Evolutionary conservation across 2,797 vertebrate species (phyloP).

Genomic region (Epinephelus coioides): DNA sequence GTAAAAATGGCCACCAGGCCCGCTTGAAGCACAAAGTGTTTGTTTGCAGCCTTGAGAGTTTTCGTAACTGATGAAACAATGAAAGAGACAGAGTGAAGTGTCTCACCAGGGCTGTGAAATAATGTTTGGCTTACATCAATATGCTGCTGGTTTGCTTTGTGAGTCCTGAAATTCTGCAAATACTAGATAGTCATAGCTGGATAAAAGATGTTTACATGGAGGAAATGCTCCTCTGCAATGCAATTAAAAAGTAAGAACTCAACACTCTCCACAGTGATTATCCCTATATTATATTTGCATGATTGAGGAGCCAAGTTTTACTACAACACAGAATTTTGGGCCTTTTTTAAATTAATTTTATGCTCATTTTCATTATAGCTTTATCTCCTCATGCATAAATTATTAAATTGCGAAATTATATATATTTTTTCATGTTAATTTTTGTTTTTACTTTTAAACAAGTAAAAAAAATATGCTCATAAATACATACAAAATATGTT

Average conservation of each 20-base stretch:
- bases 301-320: slow-evolving; percentile 8
- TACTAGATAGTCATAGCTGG: neutral
- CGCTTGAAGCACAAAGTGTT: slow-evolving; percentile 34
- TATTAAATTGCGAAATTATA: too few species aligned
- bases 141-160: slow-evolving; percentile 17
- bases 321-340: neutral
- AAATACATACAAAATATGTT: too few species aligned
- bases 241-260: neutral
- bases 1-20: slow-evolving; percentile 23
- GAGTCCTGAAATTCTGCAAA: slow-evolving; percentile 7
- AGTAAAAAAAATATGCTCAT: too few species aligned
- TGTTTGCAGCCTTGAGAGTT: slow-evolving; percentile 44
- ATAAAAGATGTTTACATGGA: slow-evolving; percentile 20
- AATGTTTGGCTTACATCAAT: slow-evolving; percentile 31
- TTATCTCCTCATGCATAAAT: neutral
- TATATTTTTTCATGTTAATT: too few species aligned
- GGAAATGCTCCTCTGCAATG: slow-evolving; percentile 15
- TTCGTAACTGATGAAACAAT: slow-evolving; percentile 32
- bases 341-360: neutral
- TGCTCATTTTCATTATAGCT: neutral
- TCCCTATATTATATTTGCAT: slow-evolving; percentile 2
- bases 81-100: slow-evolving; percentile 9
- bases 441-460: too few species aligned
- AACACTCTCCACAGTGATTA: neutral
- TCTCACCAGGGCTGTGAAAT: slow-evolving; percentile 38